Base-by-base conservation (phyloP, 2,797 vertebrate genomes). In the Sebastes glaucus region DNA sequence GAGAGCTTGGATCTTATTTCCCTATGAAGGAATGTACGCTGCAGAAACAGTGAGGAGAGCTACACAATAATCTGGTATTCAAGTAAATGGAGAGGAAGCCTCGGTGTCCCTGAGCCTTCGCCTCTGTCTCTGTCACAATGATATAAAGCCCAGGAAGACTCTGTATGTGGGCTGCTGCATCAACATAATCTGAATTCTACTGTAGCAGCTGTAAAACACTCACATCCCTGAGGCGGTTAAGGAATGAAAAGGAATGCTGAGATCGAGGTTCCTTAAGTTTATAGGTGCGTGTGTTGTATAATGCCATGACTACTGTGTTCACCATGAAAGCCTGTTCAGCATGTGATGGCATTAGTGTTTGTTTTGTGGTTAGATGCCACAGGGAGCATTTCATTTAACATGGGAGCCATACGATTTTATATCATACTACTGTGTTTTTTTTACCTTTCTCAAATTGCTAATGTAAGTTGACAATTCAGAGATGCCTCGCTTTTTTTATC, bases 101-200 rank as follows among this genome's bases (percentile, higher is more conserved):
- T 77, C 11, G 64, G 20, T 52, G 85, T 90, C 80, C 86, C 87
- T 76, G 67, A 87, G 91, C 89, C 77, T 87, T 90, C 57, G 81
- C 82, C 82, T 86, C 80, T 75, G 82, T 87, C 80, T 90, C 66
- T 86, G 92, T 93, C 90, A 85, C 46, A 22, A 71, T 74, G 91
- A 92, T 90, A 93, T 88, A 91, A 63, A 35, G 82, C 87, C n/a
- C 28, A 59, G 71, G 56, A 87, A 87, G 74, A 66, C 76, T 74
- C 67, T 22, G 88, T 60, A 89, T 84, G 92, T 91, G 90, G 90
- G 92, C 81, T 61, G 93, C 85, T 56, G 84, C 92, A 92, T 87
- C 69, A 86, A 82, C 93, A 90, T 89, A 84, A 92, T 91, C 87
- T 90, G 63, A 84, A 89, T 92, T 75, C 69, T 68, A 74, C 84